Evolutionary conservation across 1,140 invertebrate species (phyloP), one percentile per base, ranked within the genome.

Genomic region (Ips nitidus): DNA sequence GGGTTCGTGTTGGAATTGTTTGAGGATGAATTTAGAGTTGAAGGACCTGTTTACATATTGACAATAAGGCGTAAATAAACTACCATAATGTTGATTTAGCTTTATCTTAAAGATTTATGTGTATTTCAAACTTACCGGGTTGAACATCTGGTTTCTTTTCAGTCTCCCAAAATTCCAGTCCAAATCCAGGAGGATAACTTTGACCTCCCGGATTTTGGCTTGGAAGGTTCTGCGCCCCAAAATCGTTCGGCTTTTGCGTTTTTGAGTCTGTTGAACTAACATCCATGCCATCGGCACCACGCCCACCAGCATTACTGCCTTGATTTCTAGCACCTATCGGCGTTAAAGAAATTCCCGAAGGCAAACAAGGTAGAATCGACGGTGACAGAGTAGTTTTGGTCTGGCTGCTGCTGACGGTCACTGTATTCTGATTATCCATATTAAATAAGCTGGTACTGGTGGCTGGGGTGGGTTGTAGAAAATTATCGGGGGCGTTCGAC

Each of bases 291-390:
- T 22, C 22, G 22, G 22, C 22, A 22, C 22, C 22, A 22, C 22
- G 22, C 22, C 22, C 22, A 22, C 22, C 22, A 22, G 22, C 22
- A 22, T 22, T 22, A 50, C 45, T 50, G 0, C n/a, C 41, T 52
- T 52, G 59, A 42, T 36, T 57, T 66, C 71, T 71, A 37, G 8
- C 53, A 36, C 40, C 61, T 38, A 74, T 39, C n/a, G 73, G 73
- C n/a, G 73, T 74, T 38, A 74, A 63, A 2, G 73, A 74, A 55
- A 71, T 71, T 45, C 70, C 70, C 3, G 73, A 71, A 37, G 73
- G 70, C 22, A 74, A 63, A 55, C 66, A 66, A 4, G 73, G 63
- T 41, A 71, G 63, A 55, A 6, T 67, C 52, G 53, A 22, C 22
- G 22, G 22, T 22, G 22, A 22, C 22, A 47, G 39, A 38, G 41